Conservation (phyloP, 2,113 vertebrate species). For the Tretioscincus oriximinensis region DNA sequence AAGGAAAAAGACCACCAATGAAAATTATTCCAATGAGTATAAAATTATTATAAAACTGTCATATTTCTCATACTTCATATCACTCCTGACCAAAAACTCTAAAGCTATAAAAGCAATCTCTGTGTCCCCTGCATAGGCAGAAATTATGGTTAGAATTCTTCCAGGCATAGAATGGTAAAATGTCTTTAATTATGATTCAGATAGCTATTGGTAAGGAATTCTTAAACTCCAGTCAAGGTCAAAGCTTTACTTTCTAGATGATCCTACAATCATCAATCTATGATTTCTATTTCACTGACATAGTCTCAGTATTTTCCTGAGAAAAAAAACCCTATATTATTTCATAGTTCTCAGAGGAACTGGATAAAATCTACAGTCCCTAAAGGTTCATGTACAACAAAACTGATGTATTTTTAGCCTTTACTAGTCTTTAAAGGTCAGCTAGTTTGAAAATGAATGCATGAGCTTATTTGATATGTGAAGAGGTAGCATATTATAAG, state of each 20-base stretch:
- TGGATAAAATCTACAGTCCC: constrained; percentile 45
- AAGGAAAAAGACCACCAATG: constrained; percentile 56
- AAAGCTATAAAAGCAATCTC: constrained; percentile 74
- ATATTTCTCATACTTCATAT: constrained; percentile 77
- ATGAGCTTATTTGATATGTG: constrained; percentile 43
- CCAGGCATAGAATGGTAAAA: constrained; percentile 68
- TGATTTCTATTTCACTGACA: constrained; percentile 56
- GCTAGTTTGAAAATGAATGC: constrained; percentile 47
- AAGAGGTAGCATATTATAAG: constrained; percentile 34
- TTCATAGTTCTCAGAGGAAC: constrained; percentile 31
- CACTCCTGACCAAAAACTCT: constrained; percentile 75
- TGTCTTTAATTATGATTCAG: constrained; percentile 71
- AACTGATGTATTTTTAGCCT: constrained; percentile 60
- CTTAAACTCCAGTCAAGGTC: constrained; percentile 73
- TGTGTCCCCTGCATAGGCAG: constrained; percentile 61
- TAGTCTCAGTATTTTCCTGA: constrained; percentile 48
- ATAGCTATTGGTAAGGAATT: constrained; percentile 58
- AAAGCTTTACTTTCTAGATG: constrained; percentile 59
- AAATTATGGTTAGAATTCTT: constrained; percentile 68
- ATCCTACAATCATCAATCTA: constrained; percentile 62
- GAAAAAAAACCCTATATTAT: constrained; percentile 44
- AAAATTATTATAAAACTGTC: constrained; percentile 78
- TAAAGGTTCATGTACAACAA: constrained; percentile 51
- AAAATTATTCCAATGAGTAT: constrained; percentile 71
- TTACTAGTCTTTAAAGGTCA: constrained; percentile 62